Evolutionary conservation across 2,797 vertebrate species (phyloP), one percentile per base, ranked within the genome.

Genomic region (Garrulus glandarius): DNA sequence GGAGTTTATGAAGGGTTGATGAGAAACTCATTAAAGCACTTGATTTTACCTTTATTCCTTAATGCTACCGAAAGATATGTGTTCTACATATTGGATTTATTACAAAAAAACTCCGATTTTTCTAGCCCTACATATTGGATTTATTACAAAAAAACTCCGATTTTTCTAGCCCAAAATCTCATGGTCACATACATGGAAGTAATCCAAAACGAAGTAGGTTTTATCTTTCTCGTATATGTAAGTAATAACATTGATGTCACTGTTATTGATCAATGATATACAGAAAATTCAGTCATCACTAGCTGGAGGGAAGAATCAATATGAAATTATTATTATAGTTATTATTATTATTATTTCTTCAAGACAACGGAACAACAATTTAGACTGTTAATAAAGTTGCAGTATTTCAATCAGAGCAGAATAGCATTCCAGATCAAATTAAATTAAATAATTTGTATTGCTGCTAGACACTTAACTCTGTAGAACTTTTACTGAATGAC

Each of bases 41-140:
- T 43, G 5, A 79, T 52, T 53, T 77, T 2, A 39, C 36, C 22
- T 71, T 70, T 70, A 43, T 56, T 81, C 13, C 11, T 37, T 46
- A 46, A 24, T 1, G 0, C 23, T 63, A 43, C 14, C 30, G 17
- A 65, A 77, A 72, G 7, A 30, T 0, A 0, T 2, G 0, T 49
- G 36, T 67, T 78, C 24, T 26, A 37, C 17, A 5, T 43, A 5
- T 34, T 5, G 1, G 3, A 1, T 2, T 32, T 65, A 53, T 11
- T 21, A 14, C 8, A n/a, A 69, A 79, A 49, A 37, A 37, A 11
- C 37, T 12, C 37, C 12, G 1, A 34, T 30, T 63, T 68, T 77
- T 49, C 43, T 61, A 56, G 27, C 15, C 57, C 14, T 26, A 37
- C 17, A 5, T 43, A 5, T 34, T 5, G 1, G 3, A 1, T 2